phyloP scores from a whole-genome alignment of 2,113 vertebrate species.

The Psophia crepitans region DNA sequence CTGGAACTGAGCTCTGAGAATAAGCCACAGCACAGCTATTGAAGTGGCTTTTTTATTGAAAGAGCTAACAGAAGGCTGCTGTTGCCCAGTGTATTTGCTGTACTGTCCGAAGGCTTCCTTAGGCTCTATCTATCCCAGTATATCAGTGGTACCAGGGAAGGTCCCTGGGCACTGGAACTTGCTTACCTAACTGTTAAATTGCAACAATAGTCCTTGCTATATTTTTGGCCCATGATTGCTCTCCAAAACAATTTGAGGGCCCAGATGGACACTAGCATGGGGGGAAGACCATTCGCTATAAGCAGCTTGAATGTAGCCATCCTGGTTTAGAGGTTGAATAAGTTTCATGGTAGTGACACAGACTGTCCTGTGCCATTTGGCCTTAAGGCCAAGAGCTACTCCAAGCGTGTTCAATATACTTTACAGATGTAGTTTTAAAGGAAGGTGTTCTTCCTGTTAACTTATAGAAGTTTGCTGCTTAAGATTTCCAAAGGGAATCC shows the following conservation, averaged over 20 bases:
- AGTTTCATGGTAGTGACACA: fast-evolving
- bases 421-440: not conserved
- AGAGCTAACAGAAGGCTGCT: not conserved
- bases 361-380: not conserved
- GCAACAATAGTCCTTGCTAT: not conserved
- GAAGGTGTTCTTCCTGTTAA: not conserved
- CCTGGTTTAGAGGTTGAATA: not conserved
- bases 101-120: not conserved
- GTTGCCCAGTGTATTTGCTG: not conserved
- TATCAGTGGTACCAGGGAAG: not conserved
- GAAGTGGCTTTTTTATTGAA: not conserved
- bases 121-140: not conserved
- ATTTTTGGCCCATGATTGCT: not conserved
- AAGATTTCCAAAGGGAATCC: not conserved
- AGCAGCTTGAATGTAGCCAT: not conserved
- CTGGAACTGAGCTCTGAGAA: not conserved
- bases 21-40: not conserved
- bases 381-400: not conserved
- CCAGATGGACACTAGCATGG: not conserved
- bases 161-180: not conserved
- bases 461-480: not conserved
- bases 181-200: not conserved
- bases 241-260: not conserved
- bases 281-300: not conserved
- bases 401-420: not conserved